Base-by-base conservation (phyloP, 2,888 invertebrate genomes). In the Pheosia gnoma region DNA sequence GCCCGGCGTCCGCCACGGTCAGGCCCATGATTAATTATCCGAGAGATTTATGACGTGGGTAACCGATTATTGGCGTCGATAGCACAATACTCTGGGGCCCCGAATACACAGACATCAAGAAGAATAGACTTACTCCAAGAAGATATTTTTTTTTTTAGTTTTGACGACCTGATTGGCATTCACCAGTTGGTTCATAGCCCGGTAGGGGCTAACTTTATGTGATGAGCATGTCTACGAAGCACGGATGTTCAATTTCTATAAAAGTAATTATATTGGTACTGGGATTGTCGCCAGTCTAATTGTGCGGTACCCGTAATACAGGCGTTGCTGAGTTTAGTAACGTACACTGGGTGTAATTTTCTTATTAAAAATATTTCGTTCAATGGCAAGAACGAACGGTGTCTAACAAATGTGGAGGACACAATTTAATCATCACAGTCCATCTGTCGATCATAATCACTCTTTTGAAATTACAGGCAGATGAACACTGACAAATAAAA, bases 1-100 rank as follows among this genome's bases (percentile, higher is more conserved):
- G 65, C 58, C 78, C 71, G 69, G 62, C 72, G 72, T 76, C 79
- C 72, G 74, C 73, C 73, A 74, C 60, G 71, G 78, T 78, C 79
- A 74, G 74, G 61, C 67, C 67, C 69, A 74, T 84, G 86, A 86
- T 86, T 86, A 86, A 86, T 86, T 84, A 82, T 78, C 58, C 62
- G 58, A 59, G 71, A 86, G 86, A 86, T 86, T 86, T 85, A 85
- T 85, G 83, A 84, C 74, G 74, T 70, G 66, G 77, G 74, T 73
- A 78, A 75, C 75, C 78, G 83, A 83, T 83, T 80, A 78, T 69
- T 74, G 69, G 72, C 77, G 79, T 77, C 77, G 71, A 77, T 78
- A 72, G 67, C 79, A 70, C 63, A 70, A 76, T 77, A 71, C 67
- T 66, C 60, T 61, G 63, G 59, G 47, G 61, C 68, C 60, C 60